Conservation (phyloP, 2,888 invertebrate species). For the Hofmannophila pseudospretella region DNA sequence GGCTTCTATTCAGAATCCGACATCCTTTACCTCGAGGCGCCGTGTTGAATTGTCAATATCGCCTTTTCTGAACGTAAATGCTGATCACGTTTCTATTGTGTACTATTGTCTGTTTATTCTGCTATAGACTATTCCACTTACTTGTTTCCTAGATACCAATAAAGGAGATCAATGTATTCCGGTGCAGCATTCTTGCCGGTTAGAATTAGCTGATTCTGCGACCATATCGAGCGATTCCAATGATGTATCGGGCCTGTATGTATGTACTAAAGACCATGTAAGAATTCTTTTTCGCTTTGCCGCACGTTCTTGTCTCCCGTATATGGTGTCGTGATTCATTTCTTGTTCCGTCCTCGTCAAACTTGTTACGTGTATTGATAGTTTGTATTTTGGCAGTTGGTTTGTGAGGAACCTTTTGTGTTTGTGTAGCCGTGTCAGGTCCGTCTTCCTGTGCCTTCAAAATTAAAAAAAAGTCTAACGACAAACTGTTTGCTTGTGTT, state of each 20-base stretch:
- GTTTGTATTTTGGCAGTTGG: slow-evolving; percentile 1
- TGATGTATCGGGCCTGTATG: slow-evolving; percentile 42
- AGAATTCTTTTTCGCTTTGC: slow-evolving; percentile 40
- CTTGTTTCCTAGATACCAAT: slow-evolving; percentile 50
- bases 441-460: slow-evolving; percentile 2
- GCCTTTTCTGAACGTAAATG: slow-evolving; percentile 18
- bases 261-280: slow-evolving; percentile 32
- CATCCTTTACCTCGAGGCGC: slow-evolving; percentile 28
- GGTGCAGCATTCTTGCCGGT: slow-evolving; percentile 41
- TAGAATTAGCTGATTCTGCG: slow-evolving; percentile 38
- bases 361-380: slow-evolving; percentile 21
- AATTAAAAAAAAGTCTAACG: too few relatives aligned
- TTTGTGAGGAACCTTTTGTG: slow-evolving; percentile 11
- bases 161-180: slow-evolving; percentile 33
- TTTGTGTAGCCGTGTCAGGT: slow-evolving; percentile 2
- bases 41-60: slow-evolving; percentile 17
- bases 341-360: slow-evolving; percentile 36
- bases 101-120: slow-evolving; percentile 1
- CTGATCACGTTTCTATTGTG: slow-evolving; percentile 29
- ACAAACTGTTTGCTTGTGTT: too few relatives aligned
- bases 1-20: slow-evolving; percentile 24
- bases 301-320: slow-evolving; percentile 37
- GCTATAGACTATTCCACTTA: slow-evolving; percentile 18
- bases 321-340: slow-evolving; percentile 51
- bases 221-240: slow-evolving; percentile 45